A percentile compares a stretch with the other conserved stretches of the same genome.
These are phyloP conservation scores for Drosophila nr. perissopoda DNA, from an alignment of 2,888 invertebrate species.

Conservation along the genomic window DNA sequence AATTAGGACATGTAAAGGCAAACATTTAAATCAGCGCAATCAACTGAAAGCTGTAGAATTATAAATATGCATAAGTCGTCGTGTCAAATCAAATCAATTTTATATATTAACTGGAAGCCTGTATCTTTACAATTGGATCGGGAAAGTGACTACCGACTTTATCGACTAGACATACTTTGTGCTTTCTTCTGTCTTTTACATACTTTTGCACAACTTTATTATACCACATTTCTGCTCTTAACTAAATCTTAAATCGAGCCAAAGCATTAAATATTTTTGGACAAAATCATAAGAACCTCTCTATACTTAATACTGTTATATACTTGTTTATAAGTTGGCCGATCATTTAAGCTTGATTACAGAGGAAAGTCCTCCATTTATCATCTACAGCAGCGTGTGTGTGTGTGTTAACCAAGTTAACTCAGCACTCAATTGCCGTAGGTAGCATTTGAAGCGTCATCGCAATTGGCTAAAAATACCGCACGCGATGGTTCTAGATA, in stretches of 20 bases:
- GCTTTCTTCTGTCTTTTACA: neutral
- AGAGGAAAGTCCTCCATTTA: conserved; percentile 3
- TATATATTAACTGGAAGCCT: neutral
- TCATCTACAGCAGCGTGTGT: conserved; percentile 2
- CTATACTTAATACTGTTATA: neutral
- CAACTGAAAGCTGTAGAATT: neutral
- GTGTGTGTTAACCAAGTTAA: conserved; percentile 39
- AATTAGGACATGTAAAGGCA: conserved; percentile 8
- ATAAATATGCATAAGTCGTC: neutral
- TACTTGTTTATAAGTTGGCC: neutral
- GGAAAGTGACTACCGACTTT: neutral
- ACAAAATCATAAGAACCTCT: neutral
- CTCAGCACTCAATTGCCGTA: conserved; percentile 39
- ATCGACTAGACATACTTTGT: neutral
- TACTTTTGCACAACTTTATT: neutral
- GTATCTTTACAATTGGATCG: neutral
- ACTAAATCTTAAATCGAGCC: neutral
- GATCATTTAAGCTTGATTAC: neutral
- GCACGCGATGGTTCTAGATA: conserved; percentile 7
- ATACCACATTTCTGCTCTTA: neutral
- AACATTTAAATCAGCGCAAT: neutral
- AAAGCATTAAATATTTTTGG: neutral
- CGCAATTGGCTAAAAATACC: conserved; percentile 70
- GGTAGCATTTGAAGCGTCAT: conserved; percentile 21
- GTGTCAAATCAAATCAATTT: neutral